A percentile compares a stretch with the other conserved stretches of the same genome.
Conservation (phyloP, 2,888 invertebrate species). For the Dolomedes plantarius region DNA sequence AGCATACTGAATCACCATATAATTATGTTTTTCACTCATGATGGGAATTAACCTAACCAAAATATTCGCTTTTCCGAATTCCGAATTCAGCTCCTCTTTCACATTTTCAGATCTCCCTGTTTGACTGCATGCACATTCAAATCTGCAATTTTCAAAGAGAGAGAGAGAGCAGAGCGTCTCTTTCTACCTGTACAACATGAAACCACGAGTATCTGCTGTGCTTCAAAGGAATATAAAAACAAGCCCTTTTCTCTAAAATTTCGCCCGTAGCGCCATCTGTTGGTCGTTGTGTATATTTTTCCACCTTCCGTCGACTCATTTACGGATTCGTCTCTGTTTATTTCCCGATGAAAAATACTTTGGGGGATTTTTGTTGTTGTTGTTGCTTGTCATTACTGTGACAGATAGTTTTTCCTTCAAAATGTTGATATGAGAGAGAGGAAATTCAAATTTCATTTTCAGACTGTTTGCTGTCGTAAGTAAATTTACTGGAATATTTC, state of each 20-base stretch:
- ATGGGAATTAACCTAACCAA: no score
- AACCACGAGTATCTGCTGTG: no score
- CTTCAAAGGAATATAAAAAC: no score
- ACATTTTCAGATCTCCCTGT: no score
- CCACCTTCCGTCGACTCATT: neutral
- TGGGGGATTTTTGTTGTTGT: constrained; percentile 7
- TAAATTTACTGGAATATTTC: no score
- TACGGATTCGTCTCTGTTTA: neutral
- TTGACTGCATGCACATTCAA: constrained; percentile 42
- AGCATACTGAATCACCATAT: no score
- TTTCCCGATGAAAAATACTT: neutral
- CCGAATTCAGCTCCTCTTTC: neutral
- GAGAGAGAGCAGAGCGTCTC: no score
- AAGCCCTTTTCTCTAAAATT: neutral
- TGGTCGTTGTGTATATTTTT: constrained; percentile 10
- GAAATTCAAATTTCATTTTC: constrained; percentile 61
- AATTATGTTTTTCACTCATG: no score
- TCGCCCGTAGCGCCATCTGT: constrained; percentile 40
- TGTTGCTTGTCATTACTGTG: constrained; percentile 43
- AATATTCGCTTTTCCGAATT: no score
- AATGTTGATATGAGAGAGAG: constrained; percentile 40
- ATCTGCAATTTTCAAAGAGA: no score
- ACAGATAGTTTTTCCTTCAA: constrained; percentile 58
- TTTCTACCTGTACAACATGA: no score
- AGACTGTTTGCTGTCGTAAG: neutral